These are phyloP conservation scores for Oscheius onirici DNA, from an alignment of 2,888 invertebrate genomes.

Conservation along the genomic window DNA sequence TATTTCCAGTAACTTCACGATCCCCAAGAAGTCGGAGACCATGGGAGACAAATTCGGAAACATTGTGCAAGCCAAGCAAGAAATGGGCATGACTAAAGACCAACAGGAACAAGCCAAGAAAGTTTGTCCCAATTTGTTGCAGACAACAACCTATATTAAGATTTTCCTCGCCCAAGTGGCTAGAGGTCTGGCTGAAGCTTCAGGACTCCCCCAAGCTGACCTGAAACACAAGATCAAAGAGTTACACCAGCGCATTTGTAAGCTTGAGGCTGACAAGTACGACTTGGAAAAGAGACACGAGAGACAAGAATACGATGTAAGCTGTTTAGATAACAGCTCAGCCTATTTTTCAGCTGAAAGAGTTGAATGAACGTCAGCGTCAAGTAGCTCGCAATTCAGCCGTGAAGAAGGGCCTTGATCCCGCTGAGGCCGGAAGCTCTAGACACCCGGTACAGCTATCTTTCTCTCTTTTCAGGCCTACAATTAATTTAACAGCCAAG, in stretches of 20 bases:
- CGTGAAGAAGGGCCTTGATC: constrained; percentile 67
- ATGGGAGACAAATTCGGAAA: constrained; percentile 75
- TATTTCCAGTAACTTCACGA: constrained; percentile 46
- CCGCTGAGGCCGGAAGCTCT: constrained; percentile 55
- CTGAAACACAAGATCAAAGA: constrained; percentile 68
- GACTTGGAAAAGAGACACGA: constrained; percentile 71
- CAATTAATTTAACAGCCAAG: constrained; percentile 79
- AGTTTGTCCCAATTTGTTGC: constrained; percentile 28
- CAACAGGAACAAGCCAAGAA: constrained; percentile 95
- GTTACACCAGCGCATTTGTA: constrained; percentile 67
- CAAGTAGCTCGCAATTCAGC: constrained; percentile 68
- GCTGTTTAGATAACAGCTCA: constrained; percentile 21
- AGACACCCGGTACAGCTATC: constrained; percentile 49
- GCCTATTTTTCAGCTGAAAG: constrained; percentile 63
- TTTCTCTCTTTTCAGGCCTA: neutral
- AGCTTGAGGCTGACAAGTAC: constrained; percentile 69
- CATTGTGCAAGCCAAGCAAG: constrained; percentile 89
- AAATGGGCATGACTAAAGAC: constrained; percentile 98
- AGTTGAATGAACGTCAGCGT: constrained; percentile 70
- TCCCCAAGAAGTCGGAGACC: constrained; percentile 62
- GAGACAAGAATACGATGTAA: constrained; percentile 69
- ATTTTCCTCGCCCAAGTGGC: constrained; percentile 48
- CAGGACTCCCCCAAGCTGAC: constrained; percentile 51
- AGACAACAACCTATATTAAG: constrained; percentile 22
- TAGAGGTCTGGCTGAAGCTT: constrained; percentile 46